These are phyloP conservation scores for Spongilla lacustris DNA, from an alignment of 37 sponge, comb jelly and placozoan genomes.

Conservation along the genomic window DNA sequence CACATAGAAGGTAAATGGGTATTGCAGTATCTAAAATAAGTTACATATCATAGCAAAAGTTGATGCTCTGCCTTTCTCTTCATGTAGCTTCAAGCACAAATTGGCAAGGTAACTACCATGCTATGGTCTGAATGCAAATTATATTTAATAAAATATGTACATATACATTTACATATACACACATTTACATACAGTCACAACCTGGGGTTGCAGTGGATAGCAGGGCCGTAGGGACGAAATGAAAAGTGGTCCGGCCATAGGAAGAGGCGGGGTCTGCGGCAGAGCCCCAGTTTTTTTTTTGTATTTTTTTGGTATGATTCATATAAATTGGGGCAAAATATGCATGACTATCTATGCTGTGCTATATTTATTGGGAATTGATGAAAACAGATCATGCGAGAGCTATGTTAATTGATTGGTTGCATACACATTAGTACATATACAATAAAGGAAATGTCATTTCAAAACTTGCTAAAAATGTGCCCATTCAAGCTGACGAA, in stretches of 20 bases:
- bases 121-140: no score
- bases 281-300: not conserved
- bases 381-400: not conserved
- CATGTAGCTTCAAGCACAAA: no score
- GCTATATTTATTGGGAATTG: not conserved
- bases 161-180: no score
- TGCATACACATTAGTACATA: not conserved
- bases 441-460: not conserved
- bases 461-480: conserved; percentile 15
- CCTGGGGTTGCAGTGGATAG: no score
- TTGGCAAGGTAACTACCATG: no score
- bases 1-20: no score
- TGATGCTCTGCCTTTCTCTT: no score
- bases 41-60: no score
- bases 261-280: not conserved
- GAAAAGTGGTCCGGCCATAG: not conserved
- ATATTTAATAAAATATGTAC: no score
- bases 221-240: not conserved
- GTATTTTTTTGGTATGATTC: not conserved
- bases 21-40: no score
- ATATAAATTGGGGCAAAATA: not conserved
- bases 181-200: no score
- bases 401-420: not conserved
- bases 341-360: not conserved
- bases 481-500: conserved; percentile 3